These are phyloP conservation scores for Melanaphis sacchari DNA, from an alignment of 1,140 invertebrate genomes.

Conservation along the genomic window DNA sequence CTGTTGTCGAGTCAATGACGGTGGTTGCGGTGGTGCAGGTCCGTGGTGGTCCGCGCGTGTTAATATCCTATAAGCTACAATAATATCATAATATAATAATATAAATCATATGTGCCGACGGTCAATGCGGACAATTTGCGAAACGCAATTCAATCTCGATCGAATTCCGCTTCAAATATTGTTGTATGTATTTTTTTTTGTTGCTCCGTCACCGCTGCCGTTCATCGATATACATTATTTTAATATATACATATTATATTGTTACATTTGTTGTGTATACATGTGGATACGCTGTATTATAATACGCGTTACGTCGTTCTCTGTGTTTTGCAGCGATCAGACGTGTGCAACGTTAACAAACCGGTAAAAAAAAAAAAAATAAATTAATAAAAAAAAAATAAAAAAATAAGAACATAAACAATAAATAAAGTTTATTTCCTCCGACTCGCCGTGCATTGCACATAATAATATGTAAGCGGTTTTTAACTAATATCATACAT, in stretches of 20 bases:
- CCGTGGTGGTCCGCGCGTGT: background rate
- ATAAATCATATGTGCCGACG: background rate
- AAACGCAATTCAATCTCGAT: slow-evolving; percentile 20
- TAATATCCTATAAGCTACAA: background rate
- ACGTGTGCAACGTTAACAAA: background rate
- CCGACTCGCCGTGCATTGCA: background rate
- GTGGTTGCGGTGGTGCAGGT: no score
- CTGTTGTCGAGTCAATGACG: no score
- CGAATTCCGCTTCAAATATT: slow-evolving; percentile 23
- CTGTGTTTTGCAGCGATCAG: background rate
- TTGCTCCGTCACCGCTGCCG: background rate
- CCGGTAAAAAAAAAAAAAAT: background rate
- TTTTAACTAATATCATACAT: background rate
- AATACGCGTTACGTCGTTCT: background rate
- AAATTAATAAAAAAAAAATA: no score
- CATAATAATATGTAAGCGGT: background rate
- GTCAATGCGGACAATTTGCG: background rate
- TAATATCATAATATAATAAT: background rate
- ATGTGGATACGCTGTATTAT: background rate
- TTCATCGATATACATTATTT: background rate
- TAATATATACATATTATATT: background rate
- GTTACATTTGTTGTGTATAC: background rate
- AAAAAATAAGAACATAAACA: background rate
- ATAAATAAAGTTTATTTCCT: background rate
- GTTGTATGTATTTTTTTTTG: background rate